These are phyloP conservation scores for Paedocypris sp. DNA, from an alignment of 2,113 vertebrate genomes.

Conservation along the genomic window DNA sequence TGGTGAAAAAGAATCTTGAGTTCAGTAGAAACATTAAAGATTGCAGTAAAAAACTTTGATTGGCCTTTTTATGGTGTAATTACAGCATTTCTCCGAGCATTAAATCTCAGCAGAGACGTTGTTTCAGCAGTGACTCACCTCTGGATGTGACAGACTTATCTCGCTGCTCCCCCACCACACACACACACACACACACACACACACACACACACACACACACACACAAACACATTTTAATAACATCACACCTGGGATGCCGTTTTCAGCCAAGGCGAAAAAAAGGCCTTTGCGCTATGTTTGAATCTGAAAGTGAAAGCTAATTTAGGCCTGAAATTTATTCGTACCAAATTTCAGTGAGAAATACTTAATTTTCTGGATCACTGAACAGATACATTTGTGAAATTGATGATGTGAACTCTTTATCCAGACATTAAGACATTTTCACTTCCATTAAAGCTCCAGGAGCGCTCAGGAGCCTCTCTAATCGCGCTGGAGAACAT, in stretches of 20 bases:
- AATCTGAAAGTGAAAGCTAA: background rate
- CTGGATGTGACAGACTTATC: background rate
- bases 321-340: background rate
- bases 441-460: background rate
- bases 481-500: background rate
- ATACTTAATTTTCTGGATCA: background rate
- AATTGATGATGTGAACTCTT: background rate
- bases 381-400: background rate
- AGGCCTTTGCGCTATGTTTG: too few relatives aligned
- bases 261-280: background rate
- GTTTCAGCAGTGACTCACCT: conserved; percentile 1
- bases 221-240: conserved; percentile 15
- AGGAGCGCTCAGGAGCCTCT: background rate
- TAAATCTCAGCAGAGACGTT: conserved; percentile 12
- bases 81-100: conserved; percentile 13
- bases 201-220: too few relatives aligned
- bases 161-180: background rate
- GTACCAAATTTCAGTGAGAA: too few relatives aligned
- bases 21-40: background rate
- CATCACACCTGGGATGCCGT: conserved; percentile 1
- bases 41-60: conserved; percentile 19
- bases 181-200: too few relatives aligned
- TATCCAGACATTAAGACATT: background rate
- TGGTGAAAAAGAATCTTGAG: background rate
- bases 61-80: conserved; percentile 1